Evolutionary conservation across 2,797 vertebrate species (phyloP), one percentile per base, ranked within the genome.

Genomic region (Syngnathus acus): DNA sequence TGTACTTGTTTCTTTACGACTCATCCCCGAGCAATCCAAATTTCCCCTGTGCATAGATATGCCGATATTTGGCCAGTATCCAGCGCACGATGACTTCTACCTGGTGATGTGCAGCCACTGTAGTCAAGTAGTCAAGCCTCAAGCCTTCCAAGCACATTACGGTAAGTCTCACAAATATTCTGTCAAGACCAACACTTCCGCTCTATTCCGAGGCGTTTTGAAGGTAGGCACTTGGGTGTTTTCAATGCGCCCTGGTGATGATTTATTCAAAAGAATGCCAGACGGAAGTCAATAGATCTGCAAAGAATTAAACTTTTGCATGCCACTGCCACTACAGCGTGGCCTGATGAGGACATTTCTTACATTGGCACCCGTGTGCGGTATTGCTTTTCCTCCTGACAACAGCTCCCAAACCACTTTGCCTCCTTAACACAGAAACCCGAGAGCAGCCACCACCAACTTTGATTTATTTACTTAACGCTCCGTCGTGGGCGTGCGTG

Each of bases 91-190:
- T 82, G 96, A 99, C 89, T 98, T 99, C 93, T 99, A 95, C 93
- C 93, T 99, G 93, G 97, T 99, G 90, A 97, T 99, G 93, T 99
- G 97, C 93, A 97, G 90, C 86, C 94, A 98, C 88, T 99, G 97
- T 90, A 91, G 94, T 90, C 95, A 98, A 92, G 95, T 98, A 84
- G 94, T 99, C 87, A 99, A 99, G 91, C 97, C 97, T 79, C 97
- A 99, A 92, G 96, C 97, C 92, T 99, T 99, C 94, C 96, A 99
- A 91, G 96, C 95, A 92, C 97, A 99, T 91, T 98, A 95, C 69
- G 97, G 97, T 99, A 94, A 96, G 96, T 92, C 32, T 62, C 65
- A 66, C 58, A 62, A 43, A 23, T 62, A 43, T 26, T 23, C 40
- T 16, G 21, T 62, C n/a, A 3, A 23, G 40, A 26, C 10, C 60